Percentiles rank a stretch among this genome's conserved stretches.
Conservation (phyloP, 1,140 invertebrate genomes). For the Dreissena polymorpha region DNA sequence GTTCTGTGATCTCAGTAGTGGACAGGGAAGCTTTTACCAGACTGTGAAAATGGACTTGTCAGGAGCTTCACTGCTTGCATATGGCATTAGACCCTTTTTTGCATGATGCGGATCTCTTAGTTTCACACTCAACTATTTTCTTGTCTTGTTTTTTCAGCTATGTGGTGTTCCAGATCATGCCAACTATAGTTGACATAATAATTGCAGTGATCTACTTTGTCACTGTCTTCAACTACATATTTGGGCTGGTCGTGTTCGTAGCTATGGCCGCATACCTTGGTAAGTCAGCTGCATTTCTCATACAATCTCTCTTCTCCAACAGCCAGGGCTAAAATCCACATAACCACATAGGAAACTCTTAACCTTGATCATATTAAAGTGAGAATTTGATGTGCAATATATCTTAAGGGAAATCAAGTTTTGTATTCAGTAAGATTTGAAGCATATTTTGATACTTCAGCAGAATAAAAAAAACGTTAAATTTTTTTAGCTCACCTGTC, state of each 20-base stretch:
- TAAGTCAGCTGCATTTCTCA: slow-evolving; percentile 84
- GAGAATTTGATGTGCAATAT: neutral
- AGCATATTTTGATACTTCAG: no score
- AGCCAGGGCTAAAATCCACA: neutral
- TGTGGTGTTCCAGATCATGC: slow-evolving; percentile 86
- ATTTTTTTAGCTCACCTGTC: no score
- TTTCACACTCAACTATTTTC: no score
- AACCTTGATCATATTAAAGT: neutral
- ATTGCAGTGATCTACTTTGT: slow-evolving; percentile 96
- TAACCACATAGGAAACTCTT: neutral
- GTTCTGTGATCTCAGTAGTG: no score
- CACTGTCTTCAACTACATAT: slow-evolving; percentile 93
- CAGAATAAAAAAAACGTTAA: no score
- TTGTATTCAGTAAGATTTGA: no score
- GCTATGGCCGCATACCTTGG: slow-evolving; percentile 96
- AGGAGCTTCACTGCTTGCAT: no score
- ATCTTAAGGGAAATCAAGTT: no score
- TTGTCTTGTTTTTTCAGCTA: slow-evolving; percentile 80
- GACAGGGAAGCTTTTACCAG: no score
- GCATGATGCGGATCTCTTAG: no score
- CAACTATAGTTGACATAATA: slow-evolving; percentile 95
- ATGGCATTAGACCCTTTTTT: no score
- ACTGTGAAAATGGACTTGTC: no score
- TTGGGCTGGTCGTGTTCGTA: slow-evolving; percentile 94
- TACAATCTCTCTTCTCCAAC: neutral